Conservation (phyloP, 2,797 vertebrate species). For the Erpetoichthys calabaricus region DNA sequence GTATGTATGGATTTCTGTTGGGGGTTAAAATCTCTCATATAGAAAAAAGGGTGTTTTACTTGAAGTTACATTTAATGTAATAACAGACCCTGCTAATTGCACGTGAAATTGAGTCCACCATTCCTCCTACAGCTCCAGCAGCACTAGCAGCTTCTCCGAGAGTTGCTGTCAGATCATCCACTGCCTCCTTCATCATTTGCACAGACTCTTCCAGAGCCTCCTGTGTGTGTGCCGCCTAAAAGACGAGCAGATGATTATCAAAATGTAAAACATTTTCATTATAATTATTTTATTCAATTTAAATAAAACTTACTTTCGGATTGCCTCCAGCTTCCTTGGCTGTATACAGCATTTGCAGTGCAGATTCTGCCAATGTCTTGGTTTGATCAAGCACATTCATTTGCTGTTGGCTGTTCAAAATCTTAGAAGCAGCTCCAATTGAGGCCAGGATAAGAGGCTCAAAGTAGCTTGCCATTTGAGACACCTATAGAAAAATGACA, state of each 20-base stretch:
- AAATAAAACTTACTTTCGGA: slow-evolving; percentile 58
- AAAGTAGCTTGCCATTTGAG: slow-evolving; percentile 94
- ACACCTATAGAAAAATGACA: slow-evolving; percentile 53
- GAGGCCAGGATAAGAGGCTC: slow-evolving; percentile 84
- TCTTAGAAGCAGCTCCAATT: slow-evolving; percentile 82
- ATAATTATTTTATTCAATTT: no score
- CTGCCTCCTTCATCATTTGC: slow-evolving; percentile 98
- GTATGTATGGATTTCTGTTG: no score
- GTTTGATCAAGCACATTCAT: slow-evolving; percentile 96
- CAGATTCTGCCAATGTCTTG: slow-evolving; percentile 84
- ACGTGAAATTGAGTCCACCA: slow-evolving; percentile 91
- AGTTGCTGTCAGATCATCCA: slow-evolving; percentile 82
- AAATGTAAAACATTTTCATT: background rate
- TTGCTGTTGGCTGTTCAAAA: slow-evolving; percentile 91
- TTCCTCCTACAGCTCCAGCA: slow-evolving; percentile 82
- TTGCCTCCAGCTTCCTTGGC: slow-evolving; percentile 95
- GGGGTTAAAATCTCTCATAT: no score
- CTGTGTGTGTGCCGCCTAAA: slow-evolving; percentile 83
- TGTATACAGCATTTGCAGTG: slow-evolving; percentile 89
- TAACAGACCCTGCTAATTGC: slow-evolving; percentile 70
- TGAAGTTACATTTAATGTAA: background rate
- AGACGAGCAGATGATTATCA: slow-evolving; percentile 1
- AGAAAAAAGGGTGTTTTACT: background rate
- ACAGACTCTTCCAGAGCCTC: slow-evolving; percentile 88
- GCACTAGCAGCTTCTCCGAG: slow-evolving; percentile 83